phyloP scores from a whole-genome alignment of 2,797 vertebrate species.

The Chelon labrosus region DNA sequence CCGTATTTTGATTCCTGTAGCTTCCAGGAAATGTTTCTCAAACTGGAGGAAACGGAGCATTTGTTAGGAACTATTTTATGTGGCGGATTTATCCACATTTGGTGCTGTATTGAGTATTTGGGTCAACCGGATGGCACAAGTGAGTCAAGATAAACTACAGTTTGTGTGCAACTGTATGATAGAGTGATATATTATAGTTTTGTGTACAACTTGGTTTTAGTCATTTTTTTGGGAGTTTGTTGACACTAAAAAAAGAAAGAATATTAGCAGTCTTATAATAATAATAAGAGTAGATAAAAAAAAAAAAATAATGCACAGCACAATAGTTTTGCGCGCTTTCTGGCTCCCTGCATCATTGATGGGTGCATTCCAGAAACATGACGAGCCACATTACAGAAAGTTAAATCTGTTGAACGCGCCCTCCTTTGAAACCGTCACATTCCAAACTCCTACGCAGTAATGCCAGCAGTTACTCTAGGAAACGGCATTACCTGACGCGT shows the following conservation, averaged over 20 bases:
- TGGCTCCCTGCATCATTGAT: neutral
- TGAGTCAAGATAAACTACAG: neutral
- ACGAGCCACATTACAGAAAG: slow-evolving; percentile 8
- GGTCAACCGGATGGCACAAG: neutral
- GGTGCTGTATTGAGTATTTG: neutral
- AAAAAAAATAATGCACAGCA: no score
- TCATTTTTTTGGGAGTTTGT: no score
- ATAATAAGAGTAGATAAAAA: no score
- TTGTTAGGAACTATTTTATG: slow-evolving; percentile 11
- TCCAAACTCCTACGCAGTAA: slow-evolving; percentile 24
- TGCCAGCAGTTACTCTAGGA: slow-evolving; percentile 2
- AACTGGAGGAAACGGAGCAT: neutral
- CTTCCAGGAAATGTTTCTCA: neutral
- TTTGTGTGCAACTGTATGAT: neutral
- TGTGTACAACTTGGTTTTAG: no score
- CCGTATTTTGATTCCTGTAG: neutral
- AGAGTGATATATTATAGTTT: no score
- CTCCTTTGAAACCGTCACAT: slow-evolving; percentile 50
- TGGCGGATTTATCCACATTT: slow-evolving; percentile 1
- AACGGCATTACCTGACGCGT: neutral
- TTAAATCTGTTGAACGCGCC: slow-evolving; percentile 29
- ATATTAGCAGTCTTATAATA: no score
- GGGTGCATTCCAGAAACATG: slow-evolving; percentile 30
- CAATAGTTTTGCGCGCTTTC: neutral
- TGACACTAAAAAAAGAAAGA: no score